phyloP scores from a whole-genome alignment of 1,140 invertebrate species.

The Cylas formicarius region DNA sequence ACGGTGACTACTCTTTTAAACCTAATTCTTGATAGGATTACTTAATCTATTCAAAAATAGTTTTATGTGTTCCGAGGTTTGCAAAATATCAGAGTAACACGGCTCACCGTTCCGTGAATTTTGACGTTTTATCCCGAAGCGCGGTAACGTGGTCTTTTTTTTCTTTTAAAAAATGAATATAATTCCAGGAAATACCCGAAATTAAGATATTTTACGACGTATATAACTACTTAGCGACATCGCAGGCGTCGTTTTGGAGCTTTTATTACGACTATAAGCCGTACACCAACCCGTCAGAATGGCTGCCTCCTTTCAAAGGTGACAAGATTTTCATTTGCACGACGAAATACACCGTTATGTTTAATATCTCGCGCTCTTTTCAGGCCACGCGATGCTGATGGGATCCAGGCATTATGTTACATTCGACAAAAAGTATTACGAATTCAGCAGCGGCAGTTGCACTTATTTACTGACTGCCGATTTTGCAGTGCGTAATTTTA shows the following conservation, averaged over 20 bases:
- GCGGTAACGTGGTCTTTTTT: too few species aligned
- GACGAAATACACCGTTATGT: background rate
- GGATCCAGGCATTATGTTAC: slow-evolving; percentile 66
- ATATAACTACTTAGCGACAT: slow-evolving; percentile 58
- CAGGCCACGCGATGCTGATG: slow-evolving; percentile 61
- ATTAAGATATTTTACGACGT: slow-evolving; percentile 59
- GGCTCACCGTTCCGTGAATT: too few species aligned
- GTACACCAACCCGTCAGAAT: slow-evolving; percentile 61
- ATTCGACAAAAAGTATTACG: slow-evolving; percentile 63
- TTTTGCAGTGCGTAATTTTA: slow-evolving; percentile 52
- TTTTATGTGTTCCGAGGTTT: too few species aligned
- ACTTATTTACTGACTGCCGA: slow-evolving; percentile 63
- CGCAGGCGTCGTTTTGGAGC: slow-evolving; percentile 65
- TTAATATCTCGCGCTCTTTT: slow-evolving; percentile 28
- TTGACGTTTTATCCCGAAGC: too few species aligned
- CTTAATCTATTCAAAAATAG: too few species aligned
- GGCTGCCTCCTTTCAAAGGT: slow-evolving; percentile 76
- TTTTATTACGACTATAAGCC: slow-evolving; percentile 67
- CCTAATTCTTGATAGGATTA: too few species aligned
- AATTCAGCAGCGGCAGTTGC: slow-evolving; percentile 53
- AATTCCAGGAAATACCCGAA: slow-evolving; percentile 62
- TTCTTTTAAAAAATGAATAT: too few species aligned
- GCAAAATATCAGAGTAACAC: too few species aligned
- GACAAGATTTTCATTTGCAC: slow-evolving; percentile 27
- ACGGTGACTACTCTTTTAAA: too few species aligned